Evolutionary conservation across 2,113 vertebrate genomes (phyloP).

Genomic region (Festucalex cinctus): DNA sequence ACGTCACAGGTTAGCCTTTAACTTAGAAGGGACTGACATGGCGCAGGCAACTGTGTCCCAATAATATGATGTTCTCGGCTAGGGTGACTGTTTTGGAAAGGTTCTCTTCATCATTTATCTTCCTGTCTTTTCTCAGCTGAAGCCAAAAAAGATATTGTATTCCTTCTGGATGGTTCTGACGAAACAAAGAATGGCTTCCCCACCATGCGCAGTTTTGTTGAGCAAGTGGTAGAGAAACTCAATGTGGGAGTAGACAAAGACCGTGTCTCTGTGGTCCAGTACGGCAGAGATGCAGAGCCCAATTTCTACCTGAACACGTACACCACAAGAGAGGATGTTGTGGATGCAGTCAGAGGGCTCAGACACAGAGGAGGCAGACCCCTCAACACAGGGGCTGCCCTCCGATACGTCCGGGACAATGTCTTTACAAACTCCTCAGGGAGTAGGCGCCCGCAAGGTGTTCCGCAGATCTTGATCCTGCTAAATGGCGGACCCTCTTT

Average conservation of each 20-base stretch:
- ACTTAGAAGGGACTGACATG: slow-evolving; percentile 24
- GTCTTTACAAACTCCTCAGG: slow-evolving; percentile 76
- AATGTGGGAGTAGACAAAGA: slow-evolving; percentile 40
- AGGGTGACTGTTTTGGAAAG: neutral
- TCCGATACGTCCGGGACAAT: slow-evolving; percentile 44
- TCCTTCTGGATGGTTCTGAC: slow-evolving; percentile 68
- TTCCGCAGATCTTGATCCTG: slow-evolving; percentile 73
- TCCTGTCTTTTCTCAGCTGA: slow-evolving; percentile 15
- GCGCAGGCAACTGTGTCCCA: slow-evolving; percentile 1
- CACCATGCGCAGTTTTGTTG: slow-evolving; percentile 20
- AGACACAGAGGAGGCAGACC: slow-evolving; percentile 50
- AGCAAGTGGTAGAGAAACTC: slow-evolving; percentile 44
- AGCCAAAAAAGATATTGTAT: slow-evolving; percentile 42
- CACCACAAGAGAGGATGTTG: slow-evolving; percentile 21
- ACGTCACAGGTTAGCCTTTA: neutral
- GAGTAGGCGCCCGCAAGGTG: slow-evolving; percentile 73
- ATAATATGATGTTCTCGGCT: neutral
- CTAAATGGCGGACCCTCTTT: slow-evolving; percentile 48
- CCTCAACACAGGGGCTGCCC: slow-evolving; percentile 52
- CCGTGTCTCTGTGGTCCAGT: slow-evolving; percentile 53
- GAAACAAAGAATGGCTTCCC: slow-evolving; percentile 9
- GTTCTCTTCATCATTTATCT: slow-evolving; percentile 20
- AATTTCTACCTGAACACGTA: slow-evolving; percentile 52
- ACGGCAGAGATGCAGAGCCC: slow-evolving; percentile 47
- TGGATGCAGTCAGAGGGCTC: slow-evolving; percentile 29